phyloP scores from a whole-genome alignment of 2,113 vertebrate genomes.

The Coturnix japonica region DNA sequence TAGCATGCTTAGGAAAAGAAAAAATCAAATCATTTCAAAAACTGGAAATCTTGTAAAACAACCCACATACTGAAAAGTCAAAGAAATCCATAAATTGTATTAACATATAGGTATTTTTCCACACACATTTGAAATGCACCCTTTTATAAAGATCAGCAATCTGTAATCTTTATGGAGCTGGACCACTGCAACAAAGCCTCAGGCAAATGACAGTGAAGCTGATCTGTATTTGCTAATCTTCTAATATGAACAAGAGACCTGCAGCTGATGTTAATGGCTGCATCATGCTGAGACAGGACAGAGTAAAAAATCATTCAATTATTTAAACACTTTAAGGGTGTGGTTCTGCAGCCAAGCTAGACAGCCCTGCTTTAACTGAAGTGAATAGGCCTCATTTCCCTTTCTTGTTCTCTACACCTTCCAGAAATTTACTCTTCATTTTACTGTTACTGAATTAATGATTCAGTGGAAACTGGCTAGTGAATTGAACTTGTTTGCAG shows the following conservation, averaged over 20 bases:
- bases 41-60: neutral
- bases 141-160: neutral
- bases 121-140: neutral
- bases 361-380: neutral
- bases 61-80: neutral
- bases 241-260: neutral
- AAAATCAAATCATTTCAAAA: neutral
- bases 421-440: neutral
- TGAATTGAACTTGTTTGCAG: neutral
- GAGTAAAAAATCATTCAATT: neutral
- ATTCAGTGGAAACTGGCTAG: neutral
- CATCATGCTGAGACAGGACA: neutral
- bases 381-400: accelerated
- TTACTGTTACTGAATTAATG: neutral
- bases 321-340: neutral
- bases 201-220: neutral
- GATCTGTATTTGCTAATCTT: neutral
- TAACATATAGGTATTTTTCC: neutral
- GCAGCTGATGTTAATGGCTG: neutral
- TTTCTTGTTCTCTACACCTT: neutral
- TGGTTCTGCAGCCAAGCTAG: neutral
- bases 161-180: neutral
- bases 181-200: neutral
- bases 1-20: neutral
- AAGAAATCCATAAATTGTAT: neutral